Base-by-base conservation (phyloP, 1,140 invertebrate genomes). In the Lasioglossum baleicum region DNA sequence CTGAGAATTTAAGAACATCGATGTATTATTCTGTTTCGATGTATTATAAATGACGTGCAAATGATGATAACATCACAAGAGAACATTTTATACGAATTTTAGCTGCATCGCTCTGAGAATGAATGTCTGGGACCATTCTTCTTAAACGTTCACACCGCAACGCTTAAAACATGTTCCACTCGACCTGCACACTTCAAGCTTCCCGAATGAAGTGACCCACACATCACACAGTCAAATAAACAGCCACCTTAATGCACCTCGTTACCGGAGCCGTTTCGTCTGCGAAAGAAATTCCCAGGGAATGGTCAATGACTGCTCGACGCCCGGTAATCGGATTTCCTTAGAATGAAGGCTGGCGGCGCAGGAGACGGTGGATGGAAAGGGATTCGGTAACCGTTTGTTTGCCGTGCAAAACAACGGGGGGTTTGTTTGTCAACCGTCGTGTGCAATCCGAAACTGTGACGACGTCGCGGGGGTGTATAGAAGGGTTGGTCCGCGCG, bases 361-460 rank as follows among this genome's bases (percentile, higher is more conserved):
- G 58, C 48, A 51, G 68, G 64, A 68, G 66, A 31, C 69, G 42
- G 69, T 69, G 63, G 68, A 75, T 51, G 68, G 66, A 80, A 82
- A 76, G 70, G 67, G 64, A 44, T 81, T 61, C 79, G 75, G 70
- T 61, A 60, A 78, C 77, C 72, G 73, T 56, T 76, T 74, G 81
- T 85, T 86, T 83, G 75, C 65, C 58, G 66, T 82, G 61, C 74
- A 74, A 83, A 85, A 85, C 76, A 85, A 85, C 64, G 58, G 58
- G 35, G 26, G 44, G 44, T 51, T 64, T 79, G 82, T 81, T 83
- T 76, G 83, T 88, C 85, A 69, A 77, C 42, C 73, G 42, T 84
- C 75, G 72, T 69, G 75, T 74, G 73, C 48, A 22, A 71, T 71
- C 51, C 65, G 53, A 44, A 73, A 83, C 51, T 80, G 75, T 60